Conservation (phyloP, 2,888 invertebrate genomes). For the Seira ritae region DNA sequence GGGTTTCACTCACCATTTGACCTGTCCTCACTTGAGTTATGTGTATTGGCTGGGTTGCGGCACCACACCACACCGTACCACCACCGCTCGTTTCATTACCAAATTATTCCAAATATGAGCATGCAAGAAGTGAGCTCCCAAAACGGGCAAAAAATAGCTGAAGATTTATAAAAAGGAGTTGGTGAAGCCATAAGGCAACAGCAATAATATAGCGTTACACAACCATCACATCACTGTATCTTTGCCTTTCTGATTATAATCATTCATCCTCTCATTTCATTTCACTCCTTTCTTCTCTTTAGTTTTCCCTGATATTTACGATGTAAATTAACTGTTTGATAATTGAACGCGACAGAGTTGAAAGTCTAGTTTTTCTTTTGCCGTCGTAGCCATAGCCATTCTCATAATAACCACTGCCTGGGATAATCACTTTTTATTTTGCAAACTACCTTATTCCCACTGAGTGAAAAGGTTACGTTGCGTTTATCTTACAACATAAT, state of each 20-base stretch:
- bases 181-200: slow-evolving; percentile 6
- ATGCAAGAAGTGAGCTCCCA: not conserved
- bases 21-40: slow-evolving; percentile 39
- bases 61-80: slow-evolving; percentile 3
- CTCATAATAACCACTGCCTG: not conserved
- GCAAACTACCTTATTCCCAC: not conserved
- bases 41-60: slow-evolving; percentile 16
- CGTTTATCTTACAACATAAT: too few relatives aligned
- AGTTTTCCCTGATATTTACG: too few relatives aligned
- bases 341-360: slow-evolving; percentile 1
- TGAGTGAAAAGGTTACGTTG: not conserved
- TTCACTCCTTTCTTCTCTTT: not conserved
- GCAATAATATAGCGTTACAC: too few relatives aligned
- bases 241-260: too few relatives aligned
- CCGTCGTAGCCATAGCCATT: too few relatives aligned
- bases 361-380: not conserved
- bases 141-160: not conserved
- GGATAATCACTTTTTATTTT: not conserved
- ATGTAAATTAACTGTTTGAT: not conserved
- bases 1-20: slow-evolving; percentile 25
- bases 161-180: slow-evolving; percentile 2
- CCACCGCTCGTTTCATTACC: not conserved
- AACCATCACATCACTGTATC: too few relatives aligned
- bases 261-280: not conserved
- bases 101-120: slow-evolving; percentile 7